Evolutionary conservation across 2,888 invertebrate species (phyloP).

Genomic region (Cerceris rybyensis): DNA sequence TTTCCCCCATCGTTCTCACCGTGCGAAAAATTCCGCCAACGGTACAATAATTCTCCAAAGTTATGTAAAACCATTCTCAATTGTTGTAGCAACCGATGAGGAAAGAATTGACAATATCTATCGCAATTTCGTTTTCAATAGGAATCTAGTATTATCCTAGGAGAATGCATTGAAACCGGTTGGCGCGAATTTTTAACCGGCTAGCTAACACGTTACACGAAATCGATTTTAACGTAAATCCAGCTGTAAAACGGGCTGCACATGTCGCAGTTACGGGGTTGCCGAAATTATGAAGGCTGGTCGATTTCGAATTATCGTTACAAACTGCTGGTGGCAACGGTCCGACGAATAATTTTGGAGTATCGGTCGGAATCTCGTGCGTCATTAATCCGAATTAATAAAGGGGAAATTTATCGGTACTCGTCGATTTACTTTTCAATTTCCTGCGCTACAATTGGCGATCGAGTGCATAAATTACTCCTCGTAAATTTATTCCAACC

Average conservation of each 20-base stretch:
- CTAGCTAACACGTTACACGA: not conserved
- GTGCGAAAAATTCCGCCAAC: too few relatives aligned
- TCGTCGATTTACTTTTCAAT: slow-evolving; percentile 29
- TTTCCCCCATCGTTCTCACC: too few relatives aligned
- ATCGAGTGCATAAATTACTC: slow-evolving; percentile 33
- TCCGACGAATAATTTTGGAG: slow-evolving; percentile 7
- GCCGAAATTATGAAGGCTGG: not conserved
- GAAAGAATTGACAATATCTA: not conserved
- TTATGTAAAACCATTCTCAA: too few relatives aligned
- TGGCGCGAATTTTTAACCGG: not conserved
- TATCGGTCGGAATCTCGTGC: not conserved
- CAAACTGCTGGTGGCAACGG: not conserved
- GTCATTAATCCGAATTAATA: slow-evolving; percentile 43
- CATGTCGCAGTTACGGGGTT: not conserved
- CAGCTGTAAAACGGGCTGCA: not conserved
- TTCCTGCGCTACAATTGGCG: slow-evolving; percentile 22
- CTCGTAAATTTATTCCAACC: slow-evolving; percentile 30
- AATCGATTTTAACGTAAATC: slow-evolving; percentile 6
- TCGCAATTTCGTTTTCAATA: not conserved
- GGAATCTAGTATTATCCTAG: not conserved
- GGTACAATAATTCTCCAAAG: too few relatives aligned
- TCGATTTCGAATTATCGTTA: slow-evolving; percentile 6
- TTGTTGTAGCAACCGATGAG: too few relatives aligned
- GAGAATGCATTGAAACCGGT: not conserved
- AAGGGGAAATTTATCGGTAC: slow-evolving; percentile 28